Conservation (phyloP, 2,113 vertebrate genomes). For the Diadophis punctatus region DNA sequence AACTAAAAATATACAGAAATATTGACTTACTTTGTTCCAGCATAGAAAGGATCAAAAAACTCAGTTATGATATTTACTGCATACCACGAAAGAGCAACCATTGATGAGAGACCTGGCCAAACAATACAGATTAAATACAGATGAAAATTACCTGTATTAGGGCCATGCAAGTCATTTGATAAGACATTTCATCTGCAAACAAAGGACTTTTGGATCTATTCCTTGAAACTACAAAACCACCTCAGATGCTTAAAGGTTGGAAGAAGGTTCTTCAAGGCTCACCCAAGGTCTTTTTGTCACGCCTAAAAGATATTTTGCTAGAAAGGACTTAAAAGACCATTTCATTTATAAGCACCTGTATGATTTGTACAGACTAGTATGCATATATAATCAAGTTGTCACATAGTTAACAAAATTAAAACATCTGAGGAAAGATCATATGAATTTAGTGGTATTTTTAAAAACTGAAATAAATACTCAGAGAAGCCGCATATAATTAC, state of each 20-base stretch:
- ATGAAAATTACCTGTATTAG: background rate
- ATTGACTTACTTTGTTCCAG: slow-evolving; percentile 66
- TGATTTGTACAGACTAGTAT: background rate
- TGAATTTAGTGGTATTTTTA: background rate
- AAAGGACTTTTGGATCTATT: background rate
- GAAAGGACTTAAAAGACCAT: background rate
- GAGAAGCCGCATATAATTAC: background rate
- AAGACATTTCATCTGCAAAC: background rate
- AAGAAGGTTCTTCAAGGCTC: background rate
- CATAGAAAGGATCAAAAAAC: slow-evolving; percentile 56
- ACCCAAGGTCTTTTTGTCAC: background rate
- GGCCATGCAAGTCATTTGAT: background rate
- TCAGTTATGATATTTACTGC: slow-evolving; percentile 61
- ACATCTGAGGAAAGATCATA: background rate
- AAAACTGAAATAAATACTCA: background rate
- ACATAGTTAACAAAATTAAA: background rate
- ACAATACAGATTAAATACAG: slow-evolving; percentile 5
- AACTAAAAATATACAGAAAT: background rate
- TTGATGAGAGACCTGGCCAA: slow-evolving; percentile 62
- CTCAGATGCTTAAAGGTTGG: background rate
- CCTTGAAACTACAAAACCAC: background rate
- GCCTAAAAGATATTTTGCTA: background rate
- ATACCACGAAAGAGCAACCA: slow-evolving; percentile 71
- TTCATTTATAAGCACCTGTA: background rate
- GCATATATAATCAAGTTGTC: background rate